Conservation (phyloP, 2,888 invertebrate species). For the Psylliodes chrysocephalus region DNA sequence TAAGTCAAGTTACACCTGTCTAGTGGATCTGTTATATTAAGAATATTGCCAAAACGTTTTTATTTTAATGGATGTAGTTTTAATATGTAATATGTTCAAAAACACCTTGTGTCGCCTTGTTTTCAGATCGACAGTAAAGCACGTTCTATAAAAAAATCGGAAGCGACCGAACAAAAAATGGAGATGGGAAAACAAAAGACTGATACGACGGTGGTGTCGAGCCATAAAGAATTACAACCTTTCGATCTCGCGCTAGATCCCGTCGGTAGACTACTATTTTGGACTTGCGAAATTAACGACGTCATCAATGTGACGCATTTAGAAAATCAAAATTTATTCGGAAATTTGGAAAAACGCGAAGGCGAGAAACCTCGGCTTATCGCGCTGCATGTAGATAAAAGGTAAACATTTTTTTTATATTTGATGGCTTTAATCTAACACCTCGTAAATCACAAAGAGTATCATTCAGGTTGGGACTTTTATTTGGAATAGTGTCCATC, state of each 20-base stretch:
- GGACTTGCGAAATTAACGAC: slow-evolving; percentile 86
- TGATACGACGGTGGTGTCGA: slow-evolving; percentile 65
- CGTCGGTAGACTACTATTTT: slow-evolving; percentile 84
- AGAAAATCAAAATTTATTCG: slow-evolving; percentile 71
- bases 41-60: no score
- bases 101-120: no score
- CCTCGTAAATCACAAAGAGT: no score
- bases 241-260: slow-evolving; percentile 89
- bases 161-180: slow-evolving; percentile 66
- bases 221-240: slow-evolving; percentile 71
- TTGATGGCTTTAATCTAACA: no score
- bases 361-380: slow-evolving; percentile 85
- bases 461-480: no score
- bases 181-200: slow-evolving; percentile 66
- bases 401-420: slow-evolving; percentile 66
- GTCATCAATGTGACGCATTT: slow-evolving; percentile 89
- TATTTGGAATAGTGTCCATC: no score
- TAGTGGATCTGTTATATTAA: no score
- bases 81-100: no score
- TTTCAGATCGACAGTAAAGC: slow-evolving; percentile 81
- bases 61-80: no score
- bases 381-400: slow-evolving; percentile 84
- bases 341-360: slow-evolving; percentile 78
- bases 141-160: slow-evolving; percentile 76
- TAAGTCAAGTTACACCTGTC: no score